These are phyloP conservation scores for Orycteropus afer DNA, from an alignment of 2,113 vertebrate species.

Conservation along the genomic window DNA sequence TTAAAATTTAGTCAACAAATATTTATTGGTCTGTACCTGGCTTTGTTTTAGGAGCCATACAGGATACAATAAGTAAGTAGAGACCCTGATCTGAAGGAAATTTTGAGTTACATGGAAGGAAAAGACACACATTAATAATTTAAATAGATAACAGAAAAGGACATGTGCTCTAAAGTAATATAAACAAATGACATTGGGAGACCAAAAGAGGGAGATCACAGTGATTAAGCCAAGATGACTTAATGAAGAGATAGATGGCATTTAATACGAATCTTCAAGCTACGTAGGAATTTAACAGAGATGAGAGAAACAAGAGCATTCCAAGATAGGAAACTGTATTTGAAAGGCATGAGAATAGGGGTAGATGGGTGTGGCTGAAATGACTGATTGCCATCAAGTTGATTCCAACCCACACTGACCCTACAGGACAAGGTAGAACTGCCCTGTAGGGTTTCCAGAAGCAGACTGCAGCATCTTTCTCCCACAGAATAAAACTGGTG, in stretches of 20 bases:
- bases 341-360: neutral
- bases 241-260: neutral
- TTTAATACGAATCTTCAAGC: neutral
- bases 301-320: neutral
- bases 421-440: too few relatives aligned
- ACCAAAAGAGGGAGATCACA: too few relatives aligned
- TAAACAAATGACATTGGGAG: too few relatives aligned
- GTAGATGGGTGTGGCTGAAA: neutral
- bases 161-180: too few relatives aligned
- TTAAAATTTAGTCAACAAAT: neutral
- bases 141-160: neutral
- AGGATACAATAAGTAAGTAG: neutral
- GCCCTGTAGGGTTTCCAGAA: too few relatives aligned
- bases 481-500: too few relatives aligned
- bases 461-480: too few relatives aligned
- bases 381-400: too few relatives aligned
- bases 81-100: neutral
- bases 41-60: slow-evolving; percentile 21
- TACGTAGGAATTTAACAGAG: neutral
- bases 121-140: neutral
- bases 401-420: too few relatives aligned
- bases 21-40: neutral
- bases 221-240: too few relatives aligned
- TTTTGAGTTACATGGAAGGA: neutral
- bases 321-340: neutral